Conservation (phyloP, 2,888 invertebrate species). For the Lycia hirtaria region DNA sequence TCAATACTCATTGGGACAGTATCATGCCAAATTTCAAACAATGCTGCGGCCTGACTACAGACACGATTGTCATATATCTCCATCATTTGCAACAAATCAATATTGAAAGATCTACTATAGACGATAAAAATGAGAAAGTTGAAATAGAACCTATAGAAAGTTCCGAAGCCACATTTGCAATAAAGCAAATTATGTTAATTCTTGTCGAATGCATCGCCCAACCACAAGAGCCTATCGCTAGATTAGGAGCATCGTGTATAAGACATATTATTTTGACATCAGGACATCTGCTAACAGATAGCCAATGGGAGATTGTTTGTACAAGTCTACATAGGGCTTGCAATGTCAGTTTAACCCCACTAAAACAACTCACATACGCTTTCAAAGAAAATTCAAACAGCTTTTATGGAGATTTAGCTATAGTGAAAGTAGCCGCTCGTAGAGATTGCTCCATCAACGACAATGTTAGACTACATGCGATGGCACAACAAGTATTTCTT, state of each 20-base stretch:
- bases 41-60: conserved; percentile 96
- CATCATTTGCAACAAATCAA: conserved; percentile 89
- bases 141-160: conserved; percentile 84
- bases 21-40: conserved; percentile 97
- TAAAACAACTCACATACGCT: conserved; percentile 94
- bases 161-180: conserved; percentile 88
- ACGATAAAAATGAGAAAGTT: conserved; percentile 67
- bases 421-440: conserved; percentile 96
- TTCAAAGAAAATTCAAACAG: conserved; percentile 97
- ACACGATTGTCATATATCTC: conserved; percentile 94
- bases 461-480: conserved; percentile 92
- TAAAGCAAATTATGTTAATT: conserved; percentile 94
- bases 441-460: conserved; percentile 94
- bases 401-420: conserved; percentile 96
- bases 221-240: conserved; percentile 94
- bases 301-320: conserved; percentile 95
- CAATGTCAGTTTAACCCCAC: conserved; percentile 93
- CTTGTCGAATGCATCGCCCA: conserved; percentile 96
- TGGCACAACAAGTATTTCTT: conserved; percentile 95
- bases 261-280: conserved; percentile 94
- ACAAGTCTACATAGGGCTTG: conserved; percentile 93
- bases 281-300: conserved; percentile 91
- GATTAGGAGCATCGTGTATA: conserved; percentile 96
- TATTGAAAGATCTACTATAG: conserved; percentile 66
- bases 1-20: conserved; percentile 89